These are phyloP conservation scores for Eulimnadia texana DNA, from an alignment of 1,140 invertebrate species.

Conservation along the genomic window DNA sequence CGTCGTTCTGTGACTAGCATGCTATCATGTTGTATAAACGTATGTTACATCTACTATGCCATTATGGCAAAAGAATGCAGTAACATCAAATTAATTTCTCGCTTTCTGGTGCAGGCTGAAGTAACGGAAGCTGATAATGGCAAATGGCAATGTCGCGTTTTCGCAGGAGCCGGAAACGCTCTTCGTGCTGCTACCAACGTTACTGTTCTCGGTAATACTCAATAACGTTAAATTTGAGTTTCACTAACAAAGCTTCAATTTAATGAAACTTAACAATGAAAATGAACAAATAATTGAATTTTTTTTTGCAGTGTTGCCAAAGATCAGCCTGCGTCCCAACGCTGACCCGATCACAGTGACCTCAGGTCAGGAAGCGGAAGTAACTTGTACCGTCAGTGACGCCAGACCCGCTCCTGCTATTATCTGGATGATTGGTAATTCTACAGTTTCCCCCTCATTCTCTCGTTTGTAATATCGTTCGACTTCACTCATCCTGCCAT, in stretches of 20 bases:
- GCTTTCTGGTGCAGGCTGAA: too few relatives aligned
- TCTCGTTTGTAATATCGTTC: not conserved
- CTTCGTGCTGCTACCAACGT: conserved; percentile 3
- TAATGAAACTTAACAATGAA: too few relatives aligned
- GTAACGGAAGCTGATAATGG: conserved; percentile 7
- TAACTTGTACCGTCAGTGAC: not conserved
- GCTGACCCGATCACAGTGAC: conserved; percentile 1
- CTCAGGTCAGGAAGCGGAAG: not conserved
- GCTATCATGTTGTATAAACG: too few relatives aligned
- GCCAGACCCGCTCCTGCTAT: conserved; percentile 6
- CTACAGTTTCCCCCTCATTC: not conserved
- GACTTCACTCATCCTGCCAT: not conserved
- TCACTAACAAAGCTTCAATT: too few relatives aligned
- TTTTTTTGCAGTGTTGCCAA: not conserved
- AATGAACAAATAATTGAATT: not conserved
- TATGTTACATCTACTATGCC: too few relatives aligned
- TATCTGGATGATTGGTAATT: conserved; percentile 7
- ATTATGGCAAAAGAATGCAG: too few relatives aligned
- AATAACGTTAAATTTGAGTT: too few relatives aligned
- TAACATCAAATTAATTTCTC: too few relatives aligned
- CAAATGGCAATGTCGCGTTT: not conserved
- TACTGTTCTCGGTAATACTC: not conserved
- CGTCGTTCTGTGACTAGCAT: too few relatives aligned
- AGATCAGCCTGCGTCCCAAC: not conserved
- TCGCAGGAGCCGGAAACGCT: not conserved